Evolutionary conservation across 1,140 invertebrate genomes (phyloP).

Genomic region (Drosophila ohnishii): DNA sequence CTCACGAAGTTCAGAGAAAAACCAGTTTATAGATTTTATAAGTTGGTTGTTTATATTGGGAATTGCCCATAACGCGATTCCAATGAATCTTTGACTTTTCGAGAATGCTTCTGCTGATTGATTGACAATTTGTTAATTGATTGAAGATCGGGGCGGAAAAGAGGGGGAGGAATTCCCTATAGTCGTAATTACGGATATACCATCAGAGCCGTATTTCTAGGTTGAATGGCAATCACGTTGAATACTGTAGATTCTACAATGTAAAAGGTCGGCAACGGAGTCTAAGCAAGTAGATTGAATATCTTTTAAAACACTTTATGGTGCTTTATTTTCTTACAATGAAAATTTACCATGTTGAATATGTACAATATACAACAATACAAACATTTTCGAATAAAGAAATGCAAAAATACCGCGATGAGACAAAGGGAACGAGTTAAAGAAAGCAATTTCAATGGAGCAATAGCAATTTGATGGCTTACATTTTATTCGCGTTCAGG

Average conservation of each 20-base stretch:
- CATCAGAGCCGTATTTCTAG: background rate
- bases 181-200: constrained; percentile 17
- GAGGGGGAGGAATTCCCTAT: constrained; percentile 3
- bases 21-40: constrained; percentile 26
- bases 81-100: constrained; percentile 45
- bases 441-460: constrained; percentile 53
- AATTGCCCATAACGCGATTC: constrained; percentile 20
- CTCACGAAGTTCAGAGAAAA: constrained; percentile 23
- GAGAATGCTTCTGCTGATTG: constrained; percentile 28
- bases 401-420: constrained; percentile 23
- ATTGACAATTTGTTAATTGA: constrained; percentile 43
- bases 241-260: background rate
- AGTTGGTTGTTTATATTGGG: constrained; percentile 16
- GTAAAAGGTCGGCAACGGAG: background rate
- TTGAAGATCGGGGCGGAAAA: constrained; percentile 1
- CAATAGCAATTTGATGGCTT: constrained; percentile 58
- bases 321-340: background rate
- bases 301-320: too few relatives aligned
- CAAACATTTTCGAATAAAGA: constrained; percentile 35
- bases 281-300: background rate
- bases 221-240: background rate
- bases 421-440: constrained; percentile 39
- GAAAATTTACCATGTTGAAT: background rate
- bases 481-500: constrained; percentile 47
- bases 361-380: constrained; percentile 2